Percentiles rank a stretch among this genome's conserved stretches.
phyloP scores from a whole-genome alignment of 2,888 invertebrate species.

The Lasioglossum figueresi region DNA sequence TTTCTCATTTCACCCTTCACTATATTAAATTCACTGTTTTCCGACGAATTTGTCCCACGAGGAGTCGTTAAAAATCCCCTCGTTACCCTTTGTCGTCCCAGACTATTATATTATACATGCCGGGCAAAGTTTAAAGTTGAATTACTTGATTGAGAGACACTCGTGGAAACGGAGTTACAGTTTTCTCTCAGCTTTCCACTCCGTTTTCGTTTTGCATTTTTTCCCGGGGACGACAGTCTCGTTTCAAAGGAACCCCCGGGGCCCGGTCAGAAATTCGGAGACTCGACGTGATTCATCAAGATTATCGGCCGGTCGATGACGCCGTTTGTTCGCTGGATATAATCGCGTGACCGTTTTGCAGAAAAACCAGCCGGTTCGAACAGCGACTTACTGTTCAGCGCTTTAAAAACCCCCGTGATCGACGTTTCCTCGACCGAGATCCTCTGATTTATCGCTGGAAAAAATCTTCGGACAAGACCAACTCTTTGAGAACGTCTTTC shows the following conservation, averaged over 20 bases:
- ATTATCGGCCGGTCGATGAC: not conserved
- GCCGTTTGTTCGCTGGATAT: not conserved
- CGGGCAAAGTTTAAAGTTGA: conserved; percentile 31
- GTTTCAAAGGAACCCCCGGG: not conserved
- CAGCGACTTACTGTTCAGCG: conserved; percentile 4
- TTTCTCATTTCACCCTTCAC: not conserved
- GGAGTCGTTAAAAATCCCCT: conserved; percentile 37
- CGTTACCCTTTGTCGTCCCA: conserved; percentile 10
- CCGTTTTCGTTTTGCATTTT: not conserved
- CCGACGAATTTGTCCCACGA: conserved; percentile 38
- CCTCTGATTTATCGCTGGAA: not conserved
- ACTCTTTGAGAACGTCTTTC: not conserved
- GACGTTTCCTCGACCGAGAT: conserved; percentile 30
- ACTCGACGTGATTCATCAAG: conserved; percentile 4
- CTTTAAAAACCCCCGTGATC: conserved; percentile 19
- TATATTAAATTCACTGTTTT: conserved; percentile 54
- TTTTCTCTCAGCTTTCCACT: not conserved
- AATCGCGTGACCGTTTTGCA: not conserved
- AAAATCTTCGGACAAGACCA: not conserved
- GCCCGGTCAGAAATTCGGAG: not conserved
- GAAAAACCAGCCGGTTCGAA: conserved; percentile 18
- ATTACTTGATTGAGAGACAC: conserved; percentile 35
- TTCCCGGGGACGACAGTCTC: not conserved
- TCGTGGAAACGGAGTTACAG: conserved; percentile 17
- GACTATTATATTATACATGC: conserved; percentile 43